Percentiles rank a stretch among this genome's conserved stretches.
Evolutionary conservation across 2,797 vertebrate species (phyloP).

Genomic region (Sebastes umbrosus): DNA sequence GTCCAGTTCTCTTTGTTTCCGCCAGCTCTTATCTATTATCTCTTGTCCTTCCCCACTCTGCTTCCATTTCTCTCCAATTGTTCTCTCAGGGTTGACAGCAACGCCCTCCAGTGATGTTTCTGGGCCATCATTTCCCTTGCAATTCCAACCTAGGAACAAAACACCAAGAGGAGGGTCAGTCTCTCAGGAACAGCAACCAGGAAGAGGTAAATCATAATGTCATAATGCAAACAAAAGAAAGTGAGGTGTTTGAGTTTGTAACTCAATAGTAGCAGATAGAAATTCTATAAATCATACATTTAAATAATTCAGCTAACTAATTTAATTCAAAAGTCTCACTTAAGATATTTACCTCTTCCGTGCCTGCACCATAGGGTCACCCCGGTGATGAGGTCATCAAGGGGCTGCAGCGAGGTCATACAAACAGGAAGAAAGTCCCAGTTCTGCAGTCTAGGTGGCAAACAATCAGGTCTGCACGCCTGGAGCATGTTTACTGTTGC

Average conservation of each 20-base stretch:
- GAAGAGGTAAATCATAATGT: not conserved
- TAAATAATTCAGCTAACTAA: rapidly evolving
- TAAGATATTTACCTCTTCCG: conserved; percentile 2
- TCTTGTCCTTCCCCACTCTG: not conserved
- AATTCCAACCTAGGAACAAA: conserved; percentile 6
- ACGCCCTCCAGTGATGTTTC: not conserved
- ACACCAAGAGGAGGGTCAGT: not conserved
- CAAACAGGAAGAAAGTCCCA: conserved; percentile 53
- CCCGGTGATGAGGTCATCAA: conserved; percentile 49
- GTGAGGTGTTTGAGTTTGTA: not conserved
- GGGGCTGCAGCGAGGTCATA: conserved; percentile 54
- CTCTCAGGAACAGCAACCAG: not conserved
- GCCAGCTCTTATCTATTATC: not conserved
- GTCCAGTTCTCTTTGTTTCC: not conserved
- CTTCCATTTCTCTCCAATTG: not conserved
- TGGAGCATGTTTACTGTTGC: conserved; percentile 27
- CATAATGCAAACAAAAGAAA: not conserved
- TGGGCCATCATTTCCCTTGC: not conserved
- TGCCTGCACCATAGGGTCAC: conserved; percentile 17
- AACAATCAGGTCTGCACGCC: conserved; percentile 19
- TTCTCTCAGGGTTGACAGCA: not conserved
- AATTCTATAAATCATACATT: not conserved
- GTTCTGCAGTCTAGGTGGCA: conserved; percentile 38
- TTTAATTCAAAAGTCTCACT: not conserved
- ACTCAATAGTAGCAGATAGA: not conserved